These are phyloP conservation scores for Ceyx erithaca DNA, from an alignment of 2,797 vertebrate genomes.

Conservation along the genomic window DNA sequence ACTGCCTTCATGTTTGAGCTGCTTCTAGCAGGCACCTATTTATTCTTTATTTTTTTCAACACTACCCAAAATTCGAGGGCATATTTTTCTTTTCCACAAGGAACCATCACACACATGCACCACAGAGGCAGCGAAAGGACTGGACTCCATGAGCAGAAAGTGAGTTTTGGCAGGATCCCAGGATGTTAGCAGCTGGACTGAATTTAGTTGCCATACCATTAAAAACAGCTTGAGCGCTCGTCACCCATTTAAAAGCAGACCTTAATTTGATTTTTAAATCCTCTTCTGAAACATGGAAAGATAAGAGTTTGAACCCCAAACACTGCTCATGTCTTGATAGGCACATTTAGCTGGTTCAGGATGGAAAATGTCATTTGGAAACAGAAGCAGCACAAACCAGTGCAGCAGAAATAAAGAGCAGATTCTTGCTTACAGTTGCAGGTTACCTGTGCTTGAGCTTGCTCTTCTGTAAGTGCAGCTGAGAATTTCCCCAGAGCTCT, in stretches of 20 bases:
- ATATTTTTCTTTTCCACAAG: not conserved
- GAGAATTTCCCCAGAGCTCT: not conserved
- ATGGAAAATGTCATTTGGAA: not conserved
- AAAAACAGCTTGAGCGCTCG: constrained; percentile 18
- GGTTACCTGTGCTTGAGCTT: not conserved
- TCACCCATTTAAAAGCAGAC: constrained; percentile 5
- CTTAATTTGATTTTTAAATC: constrained; percentile 10
- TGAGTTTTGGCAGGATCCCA: constrained; percentile 35
- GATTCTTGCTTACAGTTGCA: not conserved
- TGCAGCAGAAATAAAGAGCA: not conserved
- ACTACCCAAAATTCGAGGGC: not conserved
- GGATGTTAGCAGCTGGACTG: not conserved
- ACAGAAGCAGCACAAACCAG: not conserved
- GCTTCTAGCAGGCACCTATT: not conserved
- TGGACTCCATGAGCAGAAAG: constrained; percentile 23
- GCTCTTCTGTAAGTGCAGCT: not conserved
- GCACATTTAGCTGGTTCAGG: not conserved
- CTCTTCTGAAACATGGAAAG: not conserved
- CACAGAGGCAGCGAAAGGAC: not conserved
- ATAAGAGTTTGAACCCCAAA: not conserved
- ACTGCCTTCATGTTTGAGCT: not conserved
- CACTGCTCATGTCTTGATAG: not conserved
- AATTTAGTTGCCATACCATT: constrained; percentile 28
- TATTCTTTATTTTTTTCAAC: not conserved
- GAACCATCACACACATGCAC: fast-evolving